Percentiles rank a stretch among this genome's conserved stretches.
Conservation (phyloP, 2,797 vertebrate species). For the Lutjanus argentimaculatus region DNA sequence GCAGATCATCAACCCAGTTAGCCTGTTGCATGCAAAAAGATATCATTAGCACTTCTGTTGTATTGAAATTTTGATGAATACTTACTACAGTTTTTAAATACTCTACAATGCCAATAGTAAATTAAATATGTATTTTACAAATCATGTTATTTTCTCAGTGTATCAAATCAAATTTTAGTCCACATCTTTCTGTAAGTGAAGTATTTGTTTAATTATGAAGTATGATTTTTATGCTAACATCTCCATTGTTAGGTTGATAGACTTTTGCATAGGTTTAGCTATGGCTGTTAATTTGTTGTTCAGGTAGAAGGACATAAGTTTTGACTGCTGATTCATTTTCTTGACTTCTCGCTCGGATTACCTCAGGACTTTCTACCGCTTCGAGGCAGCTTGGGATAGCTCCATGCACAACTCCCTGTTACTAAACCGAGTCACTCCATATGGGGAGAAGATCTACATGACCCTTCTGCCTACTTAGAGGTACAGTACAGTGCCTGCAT, state of each 20-base stretch:
- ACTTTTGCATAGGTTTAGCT: conserved; percentile 43
- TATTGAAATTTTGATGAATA: conserved; percentile 17
- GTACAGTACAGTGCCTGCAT: conserved; percentile 73
- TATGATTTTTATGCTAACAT: conserved; percentile 25
- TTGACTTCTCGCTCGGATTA: conserved; percentile 35
- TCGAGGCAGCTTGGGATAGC: conserved; percentile 97
- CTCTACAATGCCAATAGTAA: conserved; percentile 1
- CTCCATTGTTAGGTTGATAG: conserved; percentile 15
- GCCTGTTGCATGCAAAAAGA: conserved; percentile 71
- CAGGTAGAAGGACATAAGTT: neutral
- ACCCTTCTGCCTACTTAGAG: conserved; percentile 98
- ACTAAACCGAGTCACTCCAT: conserved; percentile 96
- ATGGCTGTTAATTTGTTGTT: conserved; percentile 15
- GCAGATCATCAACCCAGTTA: conserved; percentile 43
- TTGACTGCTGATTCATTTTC: conserved; percentile 17
- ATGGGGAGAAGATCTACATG: conserved; percentile 98
- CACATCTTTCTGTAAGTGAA: conserved; percentile 26
- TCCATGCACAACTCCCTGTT: conserved; percentile 99
- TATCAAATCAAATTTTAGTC: conserved; percentile 26
- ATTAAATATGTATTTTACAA: neutral
- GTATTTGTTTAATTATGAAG: conserved; percentile 5
- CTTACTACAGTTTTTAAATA: conserved; percentile 15
- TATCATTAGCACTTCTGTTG: conserved; percentile 17
- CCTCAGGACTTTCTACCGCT: conserved; percentile 95
- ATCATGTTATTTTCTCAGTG: conserved; percentile 17